Percentiles rank a stretch among this genome's conserved stretches.
Evolutionary conservation across 2,113 vertebrate genomes (phyloP).

Genomic region (Protobothrops mucrosquamatus): DNA sequence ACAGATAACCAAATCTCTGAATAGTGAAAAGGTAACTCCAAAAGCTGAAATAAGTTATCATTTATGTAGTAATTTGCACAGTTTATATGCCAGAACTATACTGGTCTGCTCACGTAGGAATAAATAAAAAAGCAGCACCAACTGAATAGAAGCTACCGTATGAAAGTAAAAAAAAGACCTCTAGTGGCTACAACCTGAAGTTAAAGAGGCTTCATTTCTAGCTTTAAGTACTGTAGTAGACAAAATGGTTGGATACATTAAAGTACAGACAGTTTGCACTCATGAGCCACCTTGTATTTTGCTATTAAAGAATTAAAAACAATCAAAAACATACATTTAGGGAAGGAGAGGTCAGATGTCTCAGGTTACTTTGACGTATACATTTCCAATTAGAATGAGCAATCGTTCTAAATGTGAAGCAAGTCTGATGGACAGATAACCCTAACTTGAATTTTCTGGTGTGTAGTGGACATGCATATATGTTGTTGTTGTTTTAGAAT

Average conservation of each 20-base stretch:
- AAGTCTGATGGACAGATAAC: background rate
- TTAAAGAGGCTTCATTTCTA: conserved; percentile 11
- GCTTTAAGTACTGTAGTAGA: background rate
- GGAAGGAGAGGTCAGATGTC: background rate
- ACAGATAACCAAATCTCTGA: conserved; percentile 54
- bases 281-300: background rate
- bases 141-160: conserved; percentile 57
- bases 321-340: background rate
- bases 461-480: background rate
- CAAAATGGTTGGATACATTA: conserved; percentile 50
- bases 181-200: conserved; percentile 71
- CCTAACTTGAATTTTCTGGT: background rate
- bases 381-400: background rate
- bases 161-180: conserved; percentile 69
- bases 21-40: conserved; percentile 62
- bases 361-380: background rate
- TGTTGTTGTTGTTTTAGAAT: background rate
- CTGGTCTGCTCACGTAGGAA: conserved; percentile 73
- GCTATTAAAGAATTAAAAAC: accelerated
- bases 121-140: conserved; percentile 71
- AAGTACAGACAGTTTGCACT: background rate
- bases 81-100: conserved; percentile 70
- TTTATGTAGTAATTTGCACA: conserved; percentile 64
- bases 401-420: accelerated
- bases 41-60: conserved; percentile 53